Evolutionary conservation across 2,888 invertebrate species (phyloP), one percentile per base, ranked within the genome.

Genomic region (Trisateles emortualis): DNA sequence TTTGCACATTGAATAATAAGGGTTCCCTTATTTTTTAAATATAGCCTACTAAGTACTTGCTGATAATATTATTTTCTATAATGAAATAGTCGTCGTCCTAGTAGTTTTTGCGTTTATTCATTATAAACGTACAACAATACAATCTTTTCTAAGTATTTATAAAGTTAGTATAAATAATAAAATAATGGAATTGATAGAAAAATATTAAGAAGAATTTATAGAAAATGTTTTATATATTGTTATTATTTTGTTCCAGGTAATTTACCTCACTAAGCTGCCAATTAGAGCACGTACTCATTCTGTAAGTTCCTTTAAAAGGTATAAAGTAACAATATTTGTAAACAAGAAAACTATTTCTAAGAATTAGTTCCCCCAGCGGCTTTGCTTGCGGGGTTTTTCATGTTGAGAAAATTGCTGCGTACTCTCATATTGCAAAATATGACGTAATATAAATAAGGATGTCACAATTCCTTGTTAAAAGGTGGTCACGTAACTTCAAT

Each of bases 181-280:
- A n/a, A n/a, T n/a, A n/a, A n/a, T n/a, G n/a, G n/a, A n/a, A 40
- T 43, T 16, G 16, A 4, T 44, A 36, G n/a, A 8, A 17, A 36
- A 33, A 40, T 54, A 39, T 66, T 62, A 43, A 36, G 47, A 43
- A 36, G n/a, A 32, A 32, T 17, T 17, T 36, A 8, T 8, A 9
- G 47, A 40, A 19, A 22, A 36, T 44, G 45, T 52, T n/a, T n/a
- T 32, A 52, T 6, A 16, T 69, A 19, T 57, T 47, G 9, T 22
- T 47, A 22, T 39, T n/a, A n/a, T n/a, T n/a, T 44, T 54, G 54
- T 63, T 54, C 16, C 71, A 68, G 68, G 71, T 70, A 68, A 63
- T 48, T 38, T 40, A 35, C 16, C 13, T 22, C 10, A 6, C 4
- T 35, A 19, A 40, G 10, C n/a, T 29, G n/a, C 17, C 29, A 39